Evolutionary conservation across 2,888 invertebrate species (phyloP).

Genomic region (Timandra comae): DNA sequence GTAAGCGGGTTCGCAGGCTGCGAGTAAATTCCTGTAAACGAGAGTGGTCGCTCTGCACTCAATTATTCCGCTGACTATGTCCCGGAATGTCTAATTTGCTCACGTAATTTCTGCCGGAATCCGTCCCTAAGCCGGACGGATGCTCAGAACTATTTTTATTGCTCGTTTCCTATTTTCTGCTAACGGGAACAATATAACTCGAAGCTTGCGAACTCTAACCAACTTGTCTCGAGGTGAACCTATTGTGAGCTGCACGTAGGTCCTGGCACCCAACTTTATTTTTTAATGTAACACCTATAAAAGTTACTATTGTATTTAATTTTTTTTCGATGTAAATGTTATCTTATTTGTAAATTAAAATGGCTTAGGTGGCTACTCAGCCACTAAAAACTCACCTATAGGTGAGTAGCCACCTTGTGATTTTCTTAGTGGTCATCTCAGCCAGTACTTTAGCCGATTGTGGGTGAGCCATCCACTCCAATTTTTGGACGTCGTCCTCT

Average conservation of each 20-base stretch:
- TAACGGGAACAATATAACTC: constrained; percentile 64
- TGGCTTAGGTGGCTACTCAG: no score
- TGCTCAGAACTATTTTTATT: constrained; percentile 72
- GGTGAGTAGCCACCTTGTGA: no score
- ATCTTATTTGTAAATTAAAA: no score
- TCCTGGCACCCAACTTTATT: no score
- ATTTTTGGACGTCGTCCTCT: no score
- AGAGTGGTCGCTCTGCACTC: constrained; percentile 38
- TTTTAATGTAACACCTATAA: no score
- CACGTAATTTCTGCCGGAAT: constrained; percentile 74
- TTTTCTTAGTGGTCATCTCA: no score
- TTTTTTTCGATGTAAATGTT: no score
- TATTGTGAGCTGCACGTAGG: constrained; percentile 68
- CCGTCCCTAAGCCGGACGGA: constrained; percentile 59
- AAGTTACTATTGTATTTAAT: no score
- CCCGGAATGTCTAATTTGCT: constrained; percentile 74
- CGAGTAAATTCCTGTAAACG: constrained; percentile 39
- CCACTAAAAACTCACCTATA: no score
- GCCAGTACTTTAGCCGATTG: no score
- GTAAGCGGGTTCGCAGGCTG: constrained; percentile 19
- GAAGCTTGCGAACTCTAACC: constrained; percentile 55
- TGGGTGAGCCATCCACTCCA: no score
- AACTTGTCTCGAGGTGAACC: constrained; percentile 57
- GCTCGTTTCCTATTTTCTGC: constrained; percentile 72
- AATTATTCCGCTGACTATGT: constrained; percentile 66